Base-by-base conservation (phyloP, 2,113 vertebrate genomes). In the Odocoileus virginianus region DNA sequence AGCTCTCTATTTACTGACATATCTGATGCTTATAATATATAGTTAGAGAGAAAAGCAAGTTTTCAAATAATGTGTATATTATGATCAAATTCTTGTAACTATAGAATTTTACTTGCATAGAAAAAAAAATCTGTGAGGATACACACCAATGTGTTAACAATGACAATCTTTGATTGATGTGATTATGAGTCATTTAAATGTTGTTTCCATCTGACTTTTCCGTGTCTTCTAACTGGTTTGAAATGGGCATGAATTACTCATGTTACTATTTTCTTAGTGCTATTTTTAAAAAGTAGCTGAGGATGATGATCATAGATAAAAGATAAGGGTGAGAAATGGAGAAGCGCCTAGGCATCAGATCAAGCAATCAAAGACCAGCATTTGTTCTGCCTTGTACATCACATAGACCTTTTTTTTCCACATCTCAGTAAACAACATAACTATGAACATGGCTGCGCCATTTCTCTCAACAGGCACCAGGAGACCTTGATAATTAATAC, bases 341-440 rank as follows among this genome's bases (percentile, higher is more conserved):
- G 30, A 17, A 2, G 21, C 0, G 1, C 30, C 64, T 21, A 55
- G 55, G 27, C 28, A 55, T 27, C 23, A n/a, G 23, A 74, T 93
- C 55, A 33, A 17, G 74, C 33, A 55, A 27, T 74, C 92, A 52
- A 50, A 93, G 36, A 57, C 0, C 12, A 12, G 82, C 25, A 27
- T n/a, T n/a, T 92, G 60, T 64, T 71, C 15, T 40, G 60, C 45
- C 9, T 30, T 28, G 15, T 23, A 27, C 2, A 8, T 47, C 64
- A 64, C 50, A 36, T 7, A 84, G 55, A 10, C 21, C 9, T 85
- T 71, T 95, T 47, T 23, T 47, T 10, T 10, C 78, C 78, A 57
- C 57, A 94, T 86, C 87, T 60, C 95, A 94, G 50, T 60, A 97
- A 96, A 86, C 60, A 93, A 54, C 17, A 25, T 30, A 84, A 67